These are phyloP conservation scores for Cranoglanis bouderius DNA, from an alignment of 2,113 vertebrate species.

Conservation along the genomic window DNA sequence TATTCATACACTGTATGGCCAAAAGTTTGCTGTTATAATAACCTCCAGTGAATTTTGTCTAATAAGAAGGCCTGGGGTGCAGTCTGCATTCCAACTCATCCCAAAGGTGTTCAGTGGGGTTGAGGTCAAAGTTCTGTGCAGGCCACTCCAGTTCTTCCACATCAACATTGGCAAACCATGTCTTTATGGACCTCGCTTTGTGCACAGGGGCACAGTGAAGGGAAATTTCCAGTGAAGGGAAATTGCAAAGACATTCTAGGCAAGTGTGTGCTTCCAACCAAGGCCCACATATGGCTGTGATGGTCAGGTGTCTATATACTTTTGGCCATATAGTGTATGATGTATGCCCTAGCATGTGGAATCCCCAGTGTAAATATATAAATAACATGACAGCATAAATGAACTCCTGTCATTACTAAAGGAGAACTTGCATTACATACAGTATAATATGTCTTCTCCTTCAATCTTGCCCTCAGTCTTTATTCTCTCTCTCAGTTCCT, in stretches of 20 bases:
- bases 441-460: not conserved
- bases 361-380: not conserved
- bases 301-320: not conserved
- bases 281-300: not conserved
- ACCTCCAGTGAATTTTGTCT: not conserved
- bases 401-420: not conserved
- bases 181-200: not conserved
- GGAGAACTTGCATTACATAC: not conserved
- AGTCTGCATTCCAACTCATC: not conserved
- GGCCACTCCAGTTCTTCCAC: not conserved
- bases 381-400: not conserved
- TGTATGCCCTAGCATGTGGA: not conserved
- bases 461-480: not conserved
- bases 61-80: not conserved
- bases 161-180: not conserved
- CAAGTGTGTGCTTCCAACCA: not conserved
- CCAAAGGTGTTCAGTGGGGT: not conserved
- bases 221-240: too few relatives aligned
- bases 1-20: not conserved
- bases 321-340: not conserved
- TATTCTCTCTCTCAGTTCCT: constrained; percentile 7
- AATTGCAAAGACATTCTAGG: not conserved
- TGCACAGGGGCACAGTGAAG: not conserved
- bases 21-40: not conserved
- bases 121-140: not conserved